Evolutionary conservation across 2,888 invertebrate species (phyloP).

Genomic region (Polylopha cassiicola): DNA sequence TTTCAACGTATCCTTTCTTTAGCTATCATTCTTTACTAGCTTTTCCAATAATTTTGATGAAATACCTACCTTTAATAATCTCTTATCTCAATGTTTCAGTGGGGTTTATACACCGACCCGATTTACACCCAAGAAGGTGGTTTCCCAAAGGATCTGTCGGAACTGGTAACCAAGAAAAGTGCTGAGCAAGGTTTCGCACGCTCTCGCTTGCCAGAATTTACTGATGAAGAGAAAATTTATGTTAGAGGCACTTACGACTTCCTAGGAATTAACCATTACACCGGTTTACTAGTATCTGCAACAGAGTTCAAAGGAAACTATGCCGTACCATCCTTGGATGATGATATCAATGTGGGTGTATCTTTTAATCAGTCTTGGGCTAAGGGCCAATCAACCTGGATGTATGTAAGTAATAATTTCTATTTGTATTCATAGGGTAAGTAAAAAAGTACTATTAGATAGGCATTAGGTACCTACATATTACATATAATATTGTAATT

Average conservation of each 20-base stretch:
- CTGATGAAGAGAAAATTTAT: constrained; percentile 49
- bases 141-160: constrained; percentile 66
- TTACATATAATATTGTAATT: background rate
- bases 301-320: constrained; percentile 26
- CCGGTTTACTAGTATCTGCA: constrained; percentile 47
- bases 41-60: too few species aligned
- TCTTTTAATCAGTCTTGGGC: constrained; percentile 8
- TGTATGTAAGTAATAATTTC: constrained; percentile 27
- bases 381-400: constrained; percentile 19
- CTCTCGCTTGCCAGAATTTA: constrained; percentile 67
- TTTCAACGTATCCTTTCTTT: too few species aligned
- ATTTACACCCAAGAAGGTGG: constrained; percentile 70
- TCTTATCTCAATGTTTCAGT: constrained; percentile 38
- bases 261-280: constrained; percentile 82
- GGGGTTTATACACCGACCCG: constrained; percentile 67
- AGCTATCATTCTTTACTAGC: too few species aligned
- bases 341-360: constrained; percentile 28
- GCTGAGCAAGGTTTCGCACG: constrained; percentile 51
- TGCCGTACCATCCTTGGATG: constrained; percentile 5
- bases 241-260: constrained; percentile 53
- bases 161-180: constrained; percentile 62
- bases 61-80: too few species aligned
- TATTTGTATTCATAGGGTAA: too few species aligned
- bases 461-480: too few species aligned
- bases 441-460: too few species aligned